Percentiles rank a stretch among this genome's conserved stretches.
Evolutionary conservation across 2,797 vertebrate species (phyloP).

Genomic region (Adelosebastes latens): DNA sequence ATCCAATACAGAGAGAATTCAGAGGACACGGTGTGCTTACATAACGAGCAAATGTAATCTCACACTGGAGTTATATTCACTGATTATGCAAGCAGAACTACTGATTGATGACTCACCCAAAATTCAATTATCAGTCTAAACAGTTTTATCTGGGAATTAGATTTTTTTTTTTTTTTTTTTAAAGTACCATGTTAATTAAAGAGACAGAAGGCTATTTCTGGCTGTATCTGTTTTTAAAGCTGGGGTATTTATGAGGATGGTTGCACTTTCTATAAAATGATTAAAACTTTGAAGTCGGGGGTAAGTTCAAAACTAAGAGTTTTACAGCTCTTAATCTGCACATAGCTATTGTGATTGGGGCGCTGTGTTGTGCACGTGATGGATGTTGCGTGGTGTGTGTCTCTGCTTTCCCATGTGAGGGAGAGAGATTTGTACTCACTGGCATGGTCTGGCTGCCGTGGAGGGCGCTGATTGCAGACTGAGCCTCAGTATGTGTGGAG

Average conservation of each 20-base stretch:
- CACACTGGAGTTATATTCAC: constrained; percentile 67
- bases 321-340: constrained; percentile 20
- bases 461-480: constrained; percentile 95
- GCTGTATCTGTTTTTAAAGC: constrained; percentile 40
- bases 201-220: constrained; percentile 54
- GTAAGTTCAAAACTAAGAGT: background rate
- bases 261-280: constrained; percentile 27
- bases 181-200: constrained; percentile 63
- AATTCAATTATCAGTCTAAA: constrained; percentile 77
- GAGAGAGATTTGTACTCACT: constrained; percentile 82
- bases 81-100: constrained; percentile 76
- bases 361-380: background rate
- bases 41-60: constrained; percentile 77
- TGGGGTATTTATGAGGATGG: constrained; percentile 38
- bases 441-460: constrained; percentile 98
- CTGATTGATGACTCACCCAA: constrained; percentile 75
- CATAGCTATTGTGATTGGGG: background rate
- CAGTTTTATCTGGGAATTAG: constrained; percentile 73
- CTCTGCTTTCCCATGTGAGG: background rate
- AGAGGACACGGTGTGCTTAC: constrained; percentile 64
- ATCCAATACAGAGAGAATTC: constrained; percentile 64
- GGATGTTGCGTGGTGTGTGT: background rate
- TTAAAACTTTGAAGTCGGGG: constrained; percentile 28
- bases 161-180: constrained; percentile 33
- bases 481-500: constrained; percentile 96